Conservation (phyloP, 2,797 vertebrate genomes). For the Phyllotis vaccarum region DNA sequence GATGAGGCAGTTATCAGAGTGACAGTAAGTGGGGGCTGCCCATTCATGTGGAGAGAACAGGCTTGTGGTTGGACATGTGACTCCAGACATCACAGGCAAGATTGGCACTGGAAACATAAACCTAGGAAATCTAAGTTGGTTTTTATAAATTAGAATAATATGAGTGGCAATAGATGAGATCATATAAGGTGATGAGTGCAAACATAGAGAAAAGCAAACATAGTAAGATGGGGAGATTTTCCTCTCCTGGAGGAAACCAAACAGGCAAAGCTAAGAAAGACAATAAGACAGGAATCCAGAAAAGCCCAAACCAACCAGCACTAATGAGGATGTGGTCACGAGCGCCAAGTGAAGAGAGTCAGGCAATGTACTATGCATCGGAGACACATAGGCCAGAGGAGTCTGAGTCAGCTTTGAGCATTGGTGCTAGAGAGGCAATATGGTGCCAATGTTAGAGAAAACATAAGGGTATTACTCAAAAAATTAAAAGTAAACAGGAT, state of each 20-base stretch:
- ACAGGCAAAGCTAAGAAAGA: background rate
- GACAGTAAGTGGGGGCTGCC: background rate
- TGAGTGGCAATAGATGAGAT: background rate
- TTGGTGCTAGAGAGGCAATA: background rate
- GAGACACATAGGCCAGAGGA: background rate
- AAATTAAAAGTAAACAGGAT: background rate
- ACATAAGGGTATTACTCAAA: background rate
- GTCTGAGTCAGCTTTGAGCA: background rate
- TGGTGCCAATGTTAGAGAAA: background rate
- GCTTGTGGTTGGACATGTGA: background rate
- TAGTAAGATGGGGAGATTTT: background rate
- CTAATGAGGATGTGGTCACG: background rate
- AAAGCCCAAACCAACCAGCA: background rate
- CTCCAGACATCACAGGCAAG: background rate
- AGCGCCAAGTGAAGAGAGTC: background rate
- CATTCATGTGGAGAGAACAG: background rate
- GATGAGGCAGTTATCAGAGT: background rate
- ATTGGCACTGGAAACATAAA: background rate
- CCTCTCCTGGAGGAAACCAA: background rate
- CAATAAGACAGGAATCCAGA: background rate
- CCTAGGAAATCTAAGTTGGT: background rate
- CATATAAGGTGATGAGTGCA: background rate
- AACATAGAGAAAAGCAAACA: background rate
- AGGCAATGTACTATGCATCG: background rate
- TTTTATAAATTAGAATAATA: too few relatives aligned